Base-by-base conservation (phyloP, 2,888 invertebrate genomes). In the Drosophila percnosoma region DNA sequence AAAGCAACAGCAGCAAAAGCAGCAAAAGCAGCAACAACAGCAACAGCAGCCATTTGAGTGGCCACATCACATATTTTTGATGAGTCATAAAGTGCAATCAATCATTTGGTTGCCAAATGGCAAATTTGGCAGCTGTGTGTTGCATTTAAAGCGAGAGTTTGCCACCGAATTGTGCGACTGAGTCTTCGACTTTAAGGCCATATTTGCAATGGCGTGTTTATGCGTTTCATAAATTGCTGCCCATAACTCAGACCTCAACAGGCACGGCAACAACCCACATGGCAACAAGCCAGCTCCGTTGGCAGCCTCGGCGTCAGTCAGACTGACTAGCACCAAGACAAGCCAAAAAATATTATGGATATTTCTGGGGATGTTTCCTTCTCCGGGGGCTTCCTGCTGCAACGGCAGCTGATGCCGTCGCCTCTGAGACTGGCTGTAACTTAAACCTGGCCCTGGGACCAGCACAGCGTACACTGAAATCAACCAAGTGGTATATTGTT, bases 201-300 rank as follows among this genome's bases (percentile, higher is more conserved):
- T 33, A 15, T 42, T 51, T 61, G 49, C 64, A 60, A 78, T 74
- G 60, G 65, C 62, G 67, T 82, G 82, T 78, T 84, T 82, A 82
- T 87, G 87, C 73, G 75, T 73, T 69, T 58, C 65, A 7, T 62
- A 67, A 75, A 73, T 74, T 68, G 73, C 63, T 52, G 67, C 69
- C 51, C 77, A 83, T 86, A 87, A 85, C 85, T 85, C 83, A 71
- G 75, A n/a, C 11, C 21, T 11, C 21, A 33, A 7, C 21, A 24
- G 24, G 10, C 24, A 21, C 31, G 48, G 38, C 29, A 57, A 29
- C 64, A 57, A 40, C 21, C 60, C 65, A 52, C 60, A 70, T 83
- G 83, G 87, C 87, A 83, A 51, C 40, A 48, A 81, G 84, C 84
- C 87, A 87, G 69, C 48, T 68, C 42, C 54, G 42, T 53, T 70